Evolutionary conservation across 1,140 invertebrate genomes (phyloP), one percentile per base, ranked within the genome.

Genomic region (Conopomorpha cramerella): DNA sequence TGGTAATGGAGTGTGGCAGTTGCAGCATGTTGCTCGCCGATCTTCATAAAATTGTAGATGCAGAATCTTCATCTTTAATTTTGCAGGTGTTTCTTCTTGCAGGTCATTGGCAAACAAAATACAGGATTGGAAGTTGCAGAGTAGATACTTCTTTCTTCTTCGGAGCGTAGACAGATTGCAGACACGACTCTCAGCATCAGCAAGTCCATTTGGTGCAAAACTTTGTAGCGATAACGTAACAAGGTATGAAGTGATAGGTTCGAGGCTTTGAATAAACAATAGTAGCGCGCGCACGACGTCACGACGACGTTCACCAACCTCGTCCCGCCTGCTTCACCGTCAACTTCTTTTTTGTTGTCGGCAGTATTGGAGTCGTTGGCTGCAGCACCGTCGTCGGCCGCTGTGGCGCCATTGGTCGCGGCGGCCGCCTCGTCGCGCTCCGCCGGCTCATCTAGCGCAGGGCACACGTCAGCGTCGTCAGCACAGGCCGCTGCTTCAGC

Each of bases 221-320:
- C 71, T 72, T 76, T 76, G 67, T 76, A 72, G 67, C 46, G 63
- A 66, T 56, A 59, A 47, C 38, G 47, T 43, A 52, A 56, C 45
- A n/a, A n/a, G n/a, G n/a, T n/a, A 42, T 29, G 13, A 39, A 37
- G 54, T 34, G 59, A 49, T 42, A 43, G 49, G 42, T 38, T 47
- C 27, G 51, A 56, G 48, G 45, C 60, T n/a, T 60, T 57, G 65
- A 44, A 58, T 62, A 49, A 46, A 39, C 45, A 57, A 64, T 55
- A 58, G 65, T 46, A 59, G 63, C 58, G 53, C 58, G 56, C 42
- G 46, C 44, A 16, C 55, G 48, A 43, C 61, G 64, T 58, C 54
- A 54, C 57, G 56, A 57, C 49, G 58, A 30, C 58, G 55, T 52
- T 49, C 64, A 73, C 66, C 66, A 71, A 74, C 72, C 67, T 71